These are phyloP conservation scores for Brachyalestes nurse DNA, from an alignment of 2,797 vertebrate species.

Conservation along the genomic window DNA sequence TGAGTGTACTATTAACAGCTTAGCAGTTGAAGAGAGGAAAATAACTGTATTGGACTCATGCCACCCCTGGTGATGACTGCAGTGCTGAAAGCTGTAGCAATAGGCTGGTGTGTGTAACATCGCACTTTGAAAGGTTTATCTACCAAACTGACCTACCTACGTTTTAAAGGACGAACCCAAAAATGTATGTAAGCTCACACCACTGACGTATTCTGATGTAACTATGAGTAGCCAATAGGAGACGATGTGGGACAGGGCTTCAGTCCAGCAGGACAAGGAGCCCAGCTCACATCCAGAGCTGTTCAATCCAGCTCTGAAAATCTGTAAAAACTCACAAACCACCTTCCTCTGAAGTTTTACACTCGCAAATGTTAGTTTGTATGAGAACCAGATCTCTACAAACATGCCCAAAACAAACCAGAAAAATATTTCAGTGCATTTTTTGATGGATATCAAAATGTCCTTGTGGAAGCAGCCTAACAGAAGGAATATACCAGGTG, in stretches of 20 bases:
- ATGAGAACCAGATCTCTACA: not conserved
- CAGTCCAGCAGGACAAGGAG: not conserved
- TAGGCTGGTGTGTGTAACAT: too few relatives aligned
- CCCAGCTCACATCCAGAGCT: not conserved
- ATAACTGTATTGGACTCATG: too few relatives aligned
- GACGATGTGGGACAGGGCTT: not conserved
- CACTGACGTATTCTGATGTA: not conserved
- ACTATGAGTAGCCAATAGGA: not conserved
- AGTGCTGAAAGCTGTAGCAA: too few relatives aligned
- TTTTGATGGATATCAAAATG: not conserved
- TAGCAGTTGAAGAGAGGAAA: too few relatives aligned
- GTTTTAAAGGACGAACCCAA: too few relatives aligned
- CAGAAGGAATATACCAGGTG: constrained; percentile 27
- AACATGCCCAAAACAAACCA: not conserved
- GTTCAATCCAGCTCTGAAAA: not conserved
- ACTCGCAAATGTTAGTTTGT: not conserved
- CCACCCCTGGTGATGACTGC: too few relatives aligned
- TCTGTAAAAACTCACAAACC: not conserved
- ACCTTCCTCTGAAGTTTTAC: not conserved
- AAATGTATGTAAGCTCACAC: too few relatives aligned
- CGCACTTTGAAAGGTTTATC: too few relatives aligned
- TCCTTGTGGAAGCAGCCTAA: not conserved
- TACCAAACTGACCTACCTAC: too few relatives aligned
- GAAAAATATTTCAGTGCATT: not conserved
- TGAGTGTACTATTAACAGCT: too few relatives aligned